Percentiles rank a stretch among this genome's conserved stretches.
Evolutionary conservation across 2,113 vertebrate species (phyloP).

Genomic region (Meles meles): DNA sequence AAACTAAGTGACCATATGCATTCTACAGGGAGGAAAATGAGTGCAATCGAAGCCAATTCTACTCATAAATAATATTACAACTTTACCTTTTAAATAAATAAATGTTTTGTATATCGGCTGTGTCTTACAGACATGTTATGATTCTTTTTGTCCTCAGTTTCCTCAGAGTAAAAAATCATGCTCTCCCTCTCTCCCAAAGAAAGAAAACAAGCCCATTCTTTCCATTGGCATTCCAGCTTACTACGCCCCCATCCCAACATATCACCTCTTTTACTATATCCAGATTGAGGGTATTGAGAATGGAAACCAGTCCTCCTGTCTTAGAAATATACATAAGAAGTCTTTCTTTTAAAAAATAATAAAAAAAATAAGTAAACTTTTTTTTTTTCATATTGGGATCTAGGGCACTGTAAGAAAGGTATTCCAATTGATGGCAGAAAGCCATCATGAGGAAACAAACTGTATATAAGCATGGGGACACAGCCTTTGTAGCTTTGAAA

Average conservation of each 20-base stretch:
- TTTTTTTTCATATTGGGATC: conserved; percentile 60
- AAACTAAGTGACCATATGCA: neutral
- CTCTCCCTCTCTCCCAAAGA: conserved; percentile 18
- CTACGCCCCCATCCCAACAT: neutral
- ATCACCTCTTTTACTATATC: conserved; percentile 62
- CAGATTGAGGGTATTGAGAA: conserved; percentile 58
- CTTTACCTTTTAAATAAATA: neutral
- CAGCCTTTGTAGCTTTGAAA: conserved; percentile 63
- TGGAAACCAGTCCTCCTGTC: conserved; percentile 50
- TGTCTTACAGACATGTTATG: neutral
- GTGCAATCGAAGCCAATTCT: neutral
- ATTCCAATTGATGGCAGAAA: conserved; percentile 52
- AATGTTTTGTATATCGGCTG: neutral
- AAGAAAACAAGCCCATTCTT: conserved; percentile 38
- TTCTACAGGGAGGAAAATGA: neutral
- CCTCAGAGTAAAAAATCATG: neutral
- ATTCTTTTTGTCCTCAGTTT: neutral
- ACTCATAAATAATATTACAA: neutral
- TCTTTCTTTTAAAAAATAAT: conserved; percentile 63
- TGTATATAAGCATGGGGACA: neutral
- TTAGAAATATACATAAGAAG: conserved; percentile 55
- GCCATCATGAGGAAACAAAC: conserved; percentile 13
- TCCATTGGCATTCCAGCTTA: conserved; percentile 34
- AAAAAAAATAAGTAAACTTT: conserved; percentile 53
- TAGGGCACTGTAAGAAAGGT: conserved; percentile 60